Evolutionary conservation across 1,140 invertebrate species (phyloP).

Genomic region (Lordiphosa stackelbergi): DNA sequence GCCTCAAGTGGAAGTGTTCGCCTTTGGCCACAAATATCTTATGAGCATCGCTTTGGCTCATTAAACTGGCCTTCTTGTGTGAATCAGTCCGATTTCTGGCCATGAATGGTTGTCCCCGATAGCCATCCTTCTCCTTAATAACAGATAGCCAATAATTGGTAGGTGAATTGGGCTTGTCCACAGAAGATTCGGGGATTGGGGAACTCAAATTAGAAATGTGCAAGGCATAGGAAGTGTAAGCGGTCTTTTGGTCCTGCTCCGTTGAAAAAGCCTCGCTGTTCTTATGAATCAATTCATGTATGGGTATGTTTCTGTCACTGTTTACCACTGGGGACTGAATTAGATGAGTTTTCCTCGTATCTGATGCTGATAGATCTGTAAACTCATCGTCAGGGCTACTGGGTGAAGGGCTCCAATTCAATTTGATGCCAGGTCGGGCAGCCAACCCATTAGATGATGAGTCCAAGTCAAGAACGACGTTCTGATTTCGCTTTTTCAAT

Average conservation of each 20-base stretch:
- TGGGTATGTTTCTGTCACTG: too few relatives aligned
- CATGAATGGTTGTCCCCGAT: conserved; percentile 16
- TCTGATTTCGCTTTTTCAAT: conserved; percentile 23
- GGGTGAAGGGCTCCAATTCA: neutral
- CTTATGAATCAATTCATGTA: neutral
- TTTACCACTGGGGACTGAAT: too few relatives aligned
- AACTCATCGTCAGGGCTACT: too few relatives aligned
- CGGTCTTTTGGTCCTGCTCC: conserved; percentile 21
- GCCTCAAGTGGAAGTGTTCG: conserved; percentile 16
- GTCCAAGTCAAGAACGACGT: neutral
- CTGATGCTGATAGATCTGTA: too few relatives aligned
- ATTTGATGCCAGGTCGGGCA: neutral
- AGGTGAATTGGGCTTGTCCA: neutral
- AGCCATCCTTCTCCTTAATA: neutral
- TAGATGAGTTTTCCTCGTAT: too few relatives aligned
- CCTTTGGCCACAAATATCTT: conserved; percentile 23
- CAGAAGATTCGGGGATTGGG: neutral
- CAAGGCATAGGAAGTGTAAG: conserved; percentile 14
- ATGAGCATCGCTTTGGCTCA: conserved; percentile 1
- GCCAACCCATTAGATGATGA: neutral
- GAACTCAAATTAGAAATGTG: conserved; percentile 1
- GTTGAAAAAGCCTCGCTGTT: neutral
- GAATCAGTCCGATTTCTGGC: neutral
- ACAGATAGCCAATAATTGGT: conserved; percentile 9
- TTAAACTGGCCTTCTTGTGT: neutral